A percentile compares a stretch with the other conserved stretches of the same genome.
phyloP scores from a whole-genome alignment of 2,888 invertebrate species.

The Agonopterix heracliana region DNA sequence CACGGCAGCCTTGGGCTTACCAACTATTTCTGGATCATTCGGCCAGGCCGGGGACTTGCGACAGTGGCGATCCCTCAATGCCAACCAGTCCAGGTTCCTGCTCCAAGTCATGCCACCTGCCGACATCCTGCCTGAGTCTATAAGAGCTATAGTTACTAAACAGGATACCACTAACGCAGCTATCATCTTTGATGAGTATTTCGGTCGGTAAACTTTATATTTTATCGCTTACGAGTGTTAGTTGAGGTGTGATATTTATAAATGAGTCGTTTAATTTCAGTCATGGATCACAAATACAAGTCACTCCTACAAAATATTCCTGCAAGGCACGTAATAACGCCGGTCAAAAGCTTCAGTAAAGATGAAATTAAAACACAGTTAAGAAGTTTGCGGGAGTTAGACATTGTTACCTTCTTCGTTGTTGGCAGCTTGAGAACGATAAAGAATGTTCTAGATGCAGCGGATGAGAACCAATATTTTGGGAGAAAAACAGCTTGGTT shows the following conservation, averaged over 20 bases:
- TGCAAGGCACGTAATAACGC: slow-evolving; percentile 90
- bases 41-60: slow-evolving; percentile 89
- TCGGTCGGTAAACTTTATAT: slow-evolving; percentile 70
- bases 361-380: slow-evolving; percentile 82
- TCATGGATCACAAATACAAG: slow-evolving; percentile 96
- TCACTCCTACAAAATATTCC: slow-evolving; percentile 92
- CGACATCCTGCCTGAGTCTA: slow-evolving; percentile 88
- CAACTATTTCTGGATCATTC: slow-evolving; percentile 90
- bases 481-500: slow-evolving; percentile 93
- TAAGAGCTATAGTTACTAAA: slow-evolving; percentile 86
- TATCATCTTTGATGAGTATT: slow-evolving; percentile 91
- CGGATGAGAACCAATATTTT: slow-evolving; percentile 85
- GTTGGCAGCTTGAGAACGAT: slow-evolving; percentile 85
- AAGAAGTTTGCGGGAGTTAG: slow-evolving; percentile 83
- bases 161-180: slow-evolving; percentile 95
- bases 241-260: not conserved
- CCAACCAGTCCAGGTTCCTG: slow-evolving; percentile 83
- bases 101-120: slow-evolving; percentile 91
- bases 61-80: slow-evolving; percentile 86
- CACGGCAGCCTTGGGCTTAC: slow-evolving; percentile 85
- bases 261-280: slow-evolving; percentile 56
- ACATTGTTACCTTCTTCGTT: slow-evolving; percentile 93
- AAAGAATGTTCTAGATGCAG: slow-evolving; percentile 80
- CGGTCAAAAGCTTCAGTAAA: slow-evolving; percentile 74
- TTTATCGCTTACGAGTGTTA: not conserved